phyloP scores from a whole-genome alignment of 2,113 vertebrate species.

The Bothrops jararaca region DNA sequence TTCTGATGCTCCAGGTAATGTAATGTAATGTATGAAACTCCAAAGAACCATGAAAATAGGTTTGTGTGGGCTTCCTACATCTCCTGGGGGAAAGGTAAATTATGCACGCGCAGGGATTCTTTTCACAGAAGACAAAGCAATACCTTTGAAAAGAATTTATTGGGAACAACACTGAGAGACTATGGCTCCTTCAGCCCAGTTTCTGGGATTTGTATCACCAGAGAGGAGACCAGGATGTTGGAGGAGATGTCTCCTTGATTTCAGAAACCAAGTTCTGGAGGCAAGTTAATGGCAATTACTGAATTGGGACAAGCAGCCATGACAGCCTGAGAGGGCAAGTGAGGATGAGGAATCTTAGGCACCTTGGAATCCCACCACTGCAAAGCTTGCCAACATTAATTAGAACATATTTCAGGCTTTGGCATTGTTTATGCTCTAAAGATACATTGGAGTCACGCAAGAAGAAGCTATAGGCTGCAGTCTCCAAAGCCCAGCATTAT shows the following conservation, averaged over 20 bases:
- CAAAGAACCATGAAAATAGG: neutral
- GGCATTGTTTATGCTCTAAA: slow-evolving; percentile 27
- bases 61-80: neutral
- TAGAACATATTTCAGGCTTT: fast-evolving
- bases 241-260: neutral
- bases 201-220: neutral
- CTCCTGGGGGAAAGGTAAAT: neutral
- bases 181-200: neutral
- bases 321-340: neutral
- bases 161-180: neutral
- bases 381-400: neutral
- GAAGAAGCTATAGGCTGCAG: slow-evolving; percentile 24
- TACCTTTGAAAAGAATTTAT: neutral
- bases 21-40: neutral
- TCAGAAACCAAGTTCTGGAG: neutral
- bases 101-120: neutral
- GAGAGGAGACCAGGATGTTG: neutral
- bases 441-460: fast-evolving
- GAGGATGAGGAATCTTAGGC: neutral
- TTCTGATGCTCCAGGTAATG: neutral
- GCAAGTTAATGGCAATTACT: neutral
- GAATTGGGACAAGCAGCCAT: neutral
- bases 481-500: fast-evolving
- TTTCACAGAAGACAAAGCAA: neutral
- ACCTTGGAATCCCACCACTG: neutral